Evolutionary conservation across 2,888 invertebrate genomes (phyloP).

Genomic region (Stenolophus ochropezus): DNA sequence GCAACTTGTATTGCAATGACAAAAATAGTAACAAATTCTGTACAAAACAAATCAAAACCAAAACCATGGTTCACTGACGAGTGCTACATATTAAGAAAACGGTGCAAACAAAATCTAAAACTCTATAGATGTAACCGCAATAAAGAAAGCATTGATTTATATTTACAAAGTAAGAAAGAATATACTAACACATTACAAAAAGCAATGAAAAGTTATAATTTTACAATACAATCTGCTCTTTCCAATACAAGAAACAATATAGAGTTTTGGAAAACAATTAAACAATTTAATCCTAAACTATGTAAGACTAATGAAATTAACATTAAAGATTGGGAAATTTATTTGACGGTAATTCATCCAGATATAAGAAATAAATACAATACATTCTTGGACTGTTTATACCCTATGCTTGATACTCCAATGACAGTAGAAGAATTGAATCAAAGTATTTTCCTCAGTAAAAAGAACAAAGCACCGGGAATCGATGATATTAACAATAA

Average conservation of each 20-base stretch:
- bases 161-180: neutral
- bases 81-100: neutral
- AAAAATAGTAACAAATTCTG: neutral
- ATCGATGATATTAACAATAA: neutral
- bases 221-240: neutral
- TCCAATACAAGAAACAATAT: neutral
- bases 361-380: neutral
- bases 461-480: conserved; percentile 1
- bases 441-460: neutral
- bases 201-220: neutral
- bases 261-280: neutral
- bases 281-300: neutral
- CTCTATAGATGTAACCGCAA: neutral
- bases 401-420: neutral
- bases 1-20: neutral
- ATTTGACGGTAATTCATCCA: neutral
- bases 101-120: neutral
- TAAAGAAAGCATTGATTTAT: neutral
- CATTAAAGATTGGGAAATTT: neutral
- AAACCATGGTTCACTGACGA: neutral
- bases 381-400: neutral
- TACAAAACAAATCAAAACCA: neutral
- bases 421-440: conserved; percentile 3
- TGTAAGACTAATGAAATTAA: neutral
- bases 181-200: neutral